These are phyloP conservation scores for Poecilus cupreus DNA, from an alignment of 2,888 invertebrate genomes.

Conservation along the genomic window DNA sequence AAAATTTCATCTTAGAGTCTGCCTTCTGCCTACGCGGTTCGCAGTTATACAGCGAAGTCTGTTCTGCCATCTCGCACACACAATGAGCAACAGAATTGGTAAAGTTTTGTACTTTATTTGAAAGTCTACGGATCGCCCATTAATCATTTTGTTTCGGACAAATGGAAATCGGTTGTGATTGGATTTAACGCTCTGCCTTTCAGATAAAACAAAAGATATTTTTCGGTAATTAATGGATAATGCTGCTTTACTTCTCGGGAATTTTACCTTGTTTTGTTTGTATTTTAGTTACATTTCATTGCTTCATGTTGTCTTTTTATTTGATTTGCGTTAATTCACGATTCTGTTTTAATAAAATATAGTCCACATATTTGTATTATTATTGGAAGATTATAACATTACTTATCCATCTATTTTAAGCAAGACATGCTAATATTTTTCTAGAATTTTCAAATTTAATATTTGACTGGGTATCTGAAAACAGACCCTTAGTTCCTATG, in stretches of 20 bases:
- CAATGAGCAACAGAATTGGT: not conserved
- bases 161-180: conserved; percentile 12
- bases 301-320: too few relatives aligned
- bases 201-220: conserved; percentile 11
- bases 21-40: too few relatives aligned
- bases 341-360: too few relatives aligned
- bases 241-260: not conserved
- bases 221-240: conserved; percentile 1
- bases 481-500: too few relatives aligned
- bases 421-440: too few relatives aligned
- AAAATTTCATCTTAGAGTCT: not conserved
- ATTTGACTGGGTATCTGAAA: too few relatives aligned
- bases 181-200: conserved; percentile 1
- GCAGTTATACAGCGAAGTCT: not conserved
- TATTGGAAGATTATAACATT: too few relatives aligned
- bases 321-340: too few relatives aligned
- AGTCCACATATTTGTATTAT: too few relatives aligned
- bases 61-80: not conserved
- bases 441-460: too few relatives aligned
- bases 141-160: conserved; percentile 19
- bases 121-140: conserved; percentile 8
- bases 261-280: not conserved
- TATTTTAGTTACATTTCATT: not conserved
- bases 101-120: conserved; percentile 16
- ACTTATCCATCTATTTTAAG: too few relatives aligned